Conservation (phyloP, 2,797 vertebrate species). For the Euthynnus affinis region DNA sequence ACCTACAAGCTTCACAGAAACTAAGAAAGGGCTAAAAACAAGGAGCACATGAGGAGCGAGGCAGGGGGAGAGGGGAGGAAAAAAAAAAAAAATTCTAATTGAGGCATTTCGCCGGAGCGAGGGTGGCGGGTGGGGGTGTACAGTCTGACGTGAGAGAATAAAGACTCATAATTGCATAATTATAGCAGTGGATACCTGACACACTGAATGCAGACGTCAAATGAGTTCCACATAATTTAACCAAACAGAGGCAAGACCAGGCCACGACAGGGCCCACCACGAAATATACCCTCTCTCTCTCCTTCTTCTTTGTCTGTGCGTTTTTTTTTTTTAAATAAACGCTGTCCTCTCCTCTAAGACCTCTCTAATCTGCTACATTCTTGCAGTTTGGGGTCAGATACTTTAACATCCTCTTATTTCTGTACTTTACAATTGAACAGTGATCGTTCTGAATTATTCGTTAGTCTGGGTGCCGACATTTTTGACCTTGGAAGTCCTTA, state of each 20-base stretch:
- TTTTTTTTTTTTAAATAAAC: slow-evolving; percentile 18
- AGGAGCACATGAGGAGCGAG: slow-evolving; percentile 41
- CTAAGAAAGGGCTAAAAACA: slow-evolving; percentile 54
- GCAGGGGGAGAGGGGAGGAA: slow-evolving; percentile 13
- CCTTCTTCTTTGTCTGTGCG: slow-evolving; percentile 35
- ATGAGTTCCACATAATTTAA: slow-evolving; percentile 89
- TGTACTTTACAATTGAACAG: neutral
- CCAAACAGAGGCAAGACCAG: slow-evolving; percentile 86
- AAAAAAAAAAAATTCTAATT: slow-evolving; percentile 67
- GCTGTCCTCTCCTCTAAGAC: slow-evolving; percentile 15
- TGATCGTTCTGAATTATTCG: neutral
- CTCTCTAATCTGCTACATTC: slow-evolving; percentile 15
- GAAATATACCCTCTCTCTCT: slow-evolving; percentile 62
- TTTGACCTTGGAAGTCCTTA: neutral
- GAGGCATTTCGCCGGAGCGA: slow-evolving; percentile 74
- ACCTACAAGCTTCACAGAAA: slow-evolving; percentile 26
- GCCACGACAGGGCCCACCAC: slow-evolving; percentile 73
- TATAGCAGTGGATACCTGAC: slow-evolving; percentile 88
- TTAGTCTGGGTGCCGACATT: neutral
- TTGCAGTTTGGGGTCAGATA: slow-evolving; percentile 1
- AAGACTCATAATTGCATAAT: slow-evolving; percentile 90
- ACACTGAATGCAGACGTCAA: slow-evolving; percentile 86
- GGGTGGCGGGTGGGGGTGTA: slow-evolving; percentile 60
- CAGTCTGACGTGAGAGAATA: slow-evolving; percentile 81
- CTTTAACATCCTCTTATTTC: slow-evolving; percentile 4